A percentile compares a stretch with the other conserved stretches of the same genome.
Conservation (phyloP, 2,888 invertebrate species). For the Hydrotaea cyrtoneurina region DNA sequence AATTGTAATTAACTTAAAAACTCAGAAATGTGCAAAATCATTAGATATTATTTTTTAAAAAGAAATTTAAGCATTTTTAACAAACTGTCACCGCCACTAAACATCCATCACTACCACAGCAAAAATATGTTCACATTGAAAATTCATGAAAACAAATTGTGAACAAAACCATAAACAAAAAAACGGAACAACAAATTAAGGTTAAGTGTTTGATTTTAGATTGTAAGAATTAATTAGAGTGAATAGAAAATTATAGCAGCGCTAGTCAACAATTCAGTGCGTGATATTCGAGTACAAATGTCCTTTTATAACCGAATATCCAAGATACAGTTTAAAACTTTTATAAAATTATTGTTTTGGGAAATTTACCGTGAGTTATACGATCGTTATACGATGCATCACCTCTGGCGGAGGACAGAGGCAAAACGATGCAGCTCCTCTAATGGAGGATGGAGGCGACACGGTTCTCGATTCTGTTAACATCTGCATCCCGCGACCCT, state of each 20-base stretch:
- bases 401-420: too few species aligned
- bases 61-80: background rate
- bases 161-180: conserved; percentile 19
- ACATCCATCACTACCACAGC: background rate
- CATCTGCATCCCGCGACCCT: too few species aligned
- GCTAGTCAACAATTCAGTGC: background rate
- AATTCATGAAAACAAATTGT: conserved; percentile 60
- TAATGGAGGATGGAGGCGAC: too few species aligned
- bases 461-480: too few species aligned
- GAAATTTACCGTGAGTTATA: too few species aligned
- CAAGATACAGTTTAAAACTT: too few species aligned
- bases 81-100: background rate
- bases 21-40: too few species aligned
- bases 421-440: too few species aligned
- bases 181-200: background rate
- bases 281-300: background rate
- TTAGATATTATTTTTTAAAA: conserved; percentile 3
- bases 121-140: background rate
- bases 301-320: too few species aligned
- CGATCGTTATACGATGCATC: too few species aligned
- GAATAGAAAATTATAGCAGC: background rate
- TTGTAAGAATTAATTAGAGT: background rate
- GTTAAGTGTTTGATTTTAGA: conserved; percentile 30
- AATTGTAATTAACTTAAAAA: background rate
- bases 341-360: too few species aligned